These are phyloP conservation scores for Euwallacea similis DNA, from an alignment of 1,140 invertebrate genomes.

Conservation along the genomic window DNA sequence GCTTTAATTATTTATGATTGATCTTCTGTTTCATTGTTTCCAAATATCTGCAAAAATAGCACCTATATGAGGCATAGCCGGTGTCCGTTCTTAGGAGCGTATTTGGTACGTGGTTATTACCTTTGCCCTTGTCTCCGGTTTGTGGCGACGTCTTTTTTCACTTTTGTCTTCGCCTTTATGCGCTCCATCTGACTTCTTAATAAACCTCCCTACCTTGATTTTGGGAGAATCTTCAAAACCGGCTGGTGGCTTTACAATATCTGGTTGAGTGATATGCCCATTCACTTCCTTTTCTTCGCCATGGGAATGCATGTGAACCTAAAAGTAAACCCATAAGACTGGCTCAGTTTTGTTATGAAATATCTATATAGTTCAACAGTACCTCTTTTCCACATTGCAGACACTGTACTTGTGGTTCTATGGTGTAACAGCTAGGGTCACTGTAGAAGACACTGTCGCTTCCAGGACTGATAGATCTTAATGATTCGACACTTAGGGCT, in stretches of 20 bases:
- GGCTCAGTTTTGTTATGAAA: not conserved
- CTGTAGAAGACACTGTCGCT: slow-evolving; percentile 88
- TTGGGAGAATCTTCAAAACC: slow-evolving; percentile 81
- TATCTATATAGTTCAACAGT: not conserved
- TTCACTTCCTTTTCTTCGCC: slow-evolving; percentile 48
- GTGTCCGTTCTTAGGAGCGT: no score
- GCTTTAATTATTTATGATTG: no score
- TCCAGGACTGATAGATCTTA: slow-evolving; percentile 81
- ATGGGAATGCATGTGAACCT: slow-evolving; percentile 50
- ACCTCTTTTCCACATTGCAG: slow-evolving; percentile 77
- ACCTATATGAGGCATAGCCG: no score
- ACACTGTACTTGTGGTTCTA: slow-evolving; percentile 63
- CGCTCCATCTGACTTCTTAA: slow-evolving; percentile 80
- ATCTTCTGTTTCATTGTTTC: no score
- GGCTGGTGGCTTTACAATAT: slow-evolving; percentile 83
- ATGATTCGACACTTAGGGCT: slow-evolving; percentile 80
- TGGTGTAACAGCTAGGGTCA: slow-evolving; percentile 64
- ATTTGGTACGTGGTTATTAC: slow-evolving; percentile 47
- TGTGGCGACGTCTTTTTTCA: slow-evolving; percentile 62
- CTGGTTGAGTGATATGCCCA: slow-evolving; percentile 56
- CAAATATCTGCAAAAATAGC: no score
- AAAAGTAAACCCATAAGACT: not conserved
- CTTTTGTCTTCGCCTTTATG: slow-evolving; percentile 79
- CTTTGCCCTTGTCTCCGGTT: slow-evolving; percentile 72
- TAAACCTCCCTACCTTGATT: slow-evolving; percentile 62